Evolutionary conservation across 1,140 invertebrate species (phyloP).

Genomic region (Leptinotarsa texana): DNA sequence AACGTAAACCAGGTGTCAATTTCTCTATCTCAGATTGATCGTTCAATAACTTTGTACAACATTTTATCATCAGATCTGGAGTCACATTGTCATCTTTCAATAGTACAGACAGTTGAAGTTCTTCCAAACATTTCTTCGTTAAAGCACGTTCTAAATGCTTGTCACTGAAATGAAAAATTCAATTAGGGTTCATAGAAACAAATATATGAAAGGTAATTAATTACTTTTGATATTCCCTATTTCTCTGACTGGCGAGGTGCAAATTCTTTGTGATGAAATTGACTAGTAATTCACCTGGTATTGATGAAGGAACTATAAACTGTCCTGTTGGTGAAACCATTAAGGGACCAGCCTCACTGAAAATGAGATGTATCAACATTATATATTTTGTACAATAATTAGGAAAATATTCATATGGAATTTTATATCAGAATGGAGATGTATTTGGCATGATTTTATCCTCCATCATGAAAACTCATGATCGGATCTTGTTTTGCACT

Average conservation of each 20-base stretch:
- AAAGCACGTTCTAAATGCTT: constrained; percentile 77
- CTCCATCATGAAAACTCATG: too few species aligned
- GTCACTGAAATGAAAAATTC: constrained; percentile 61
- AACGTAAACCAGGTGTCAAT: constrained; percentile 60
- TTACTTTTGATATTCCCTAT: constrained; percentile 76
- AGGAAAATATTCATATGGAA: not conserved
- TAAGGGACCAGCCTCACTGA: constrained; percentile 83
- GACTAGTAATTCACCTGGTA: constrained; percentile 81
- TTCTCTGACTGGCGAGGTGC: constrained; percentile 69
- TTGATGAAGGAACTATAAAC: constrained; percentile 88
- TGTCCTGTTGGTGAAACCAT: constrained; percentile 93
- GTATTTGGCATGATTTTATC: too few species aligned
- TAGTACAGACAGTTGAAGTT: constrained; percentile 71
- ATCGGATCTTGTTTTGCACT: too few species aligned
- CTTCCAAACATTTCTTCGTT: constrained; percentile 65
- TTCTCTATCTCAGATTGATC: constrained; percentile 54
- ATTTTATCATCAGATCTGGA: constrained; percentile 85
- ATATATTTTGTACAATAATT: too few species aligned
- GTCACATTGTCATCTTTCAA: constrained; percentile 89
- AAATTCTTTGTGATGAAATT: constrained; percentile 82
- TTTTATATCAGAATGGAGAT: not conserved
- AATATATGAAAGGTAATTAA: not conserved
- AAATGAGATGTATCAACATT: constrained; percentile 39
- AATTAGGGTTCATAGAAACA: constrained; percentile 44
- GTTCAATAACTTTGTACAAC: constrained; percentile 72